Evolutionary conservation across 2,888 invertebrate genomes (phyloP).

Genomic region (Coleophora flavipennella): DNA sequence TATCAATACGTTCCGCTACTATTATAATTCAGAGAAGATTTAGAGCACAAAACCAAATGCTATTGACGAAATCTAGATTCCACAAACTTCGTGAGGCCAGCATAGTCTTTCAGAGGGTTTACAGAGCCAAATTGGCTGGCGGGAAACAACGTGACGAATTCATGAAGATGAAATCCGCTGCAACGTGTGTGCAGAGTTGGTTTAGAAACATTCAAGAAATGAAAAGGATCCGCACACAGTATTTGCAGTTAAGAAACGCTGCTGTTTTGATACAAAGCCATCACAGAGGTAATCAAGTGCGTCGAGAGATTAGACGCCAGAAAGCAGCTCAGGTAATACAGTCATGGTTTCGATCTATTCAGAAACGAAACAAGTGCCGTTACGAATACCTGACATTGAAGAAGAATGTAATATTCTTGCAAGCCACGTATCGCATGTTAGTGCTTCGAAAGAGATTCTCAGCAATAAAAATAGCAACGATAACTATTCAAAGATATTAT

Average conservation of each 20-base stretch:
- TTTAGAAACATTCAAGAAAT: constrained; percentile 36
- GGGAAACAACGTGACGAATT: constrained; percentile 35
- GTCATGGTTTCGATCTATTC: constrained; percentile 40
- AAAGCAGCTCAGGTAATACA: constrained; percentile 47
- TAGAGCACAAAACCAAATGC: constrained; percentile 42
- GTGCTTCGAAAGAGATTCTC: constrained; percentile 29
- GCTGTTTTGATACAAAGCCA: constrained; percentile 43
- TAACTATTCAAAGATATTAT: constrained; percentile 48
- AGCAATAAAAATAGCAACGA: constrained; percentile 25
- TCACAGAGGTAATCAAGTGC: constrained; percentile 34
- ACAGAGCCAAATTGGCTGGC: constrained; percentile 30
- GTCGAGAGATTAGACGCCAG: constrained; percentile 21
- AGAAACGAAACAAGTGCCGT: constrained; percentile 32
- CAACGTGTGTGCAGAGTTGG: constrained; percentile 46
- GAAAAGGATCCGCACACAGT: constrained; percentile 29
- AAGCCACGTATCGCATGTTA: constrained; percentile 46
- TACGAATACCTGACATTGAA: constrained; percentile 31
- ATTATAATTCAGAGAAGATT: constrained; percentile 43
- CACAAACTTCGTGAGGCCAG: constrained; percentile 37
- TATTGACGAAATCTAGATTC: constrained; percentile 40
- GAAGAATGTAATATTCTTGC: constrained; percentile 35
- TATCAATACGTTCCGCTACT: constrained; percentile 22
- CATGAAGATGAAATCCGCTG: constrained; percentile 31
- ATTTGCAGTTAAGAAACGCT: constrained; percentile 28
- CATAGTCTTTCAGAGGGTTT: constrained; percentile 51